phyloP scores from a whole-genome alignment of 2,888 invertebrate species.

The Cotesia congregata region DNA sequence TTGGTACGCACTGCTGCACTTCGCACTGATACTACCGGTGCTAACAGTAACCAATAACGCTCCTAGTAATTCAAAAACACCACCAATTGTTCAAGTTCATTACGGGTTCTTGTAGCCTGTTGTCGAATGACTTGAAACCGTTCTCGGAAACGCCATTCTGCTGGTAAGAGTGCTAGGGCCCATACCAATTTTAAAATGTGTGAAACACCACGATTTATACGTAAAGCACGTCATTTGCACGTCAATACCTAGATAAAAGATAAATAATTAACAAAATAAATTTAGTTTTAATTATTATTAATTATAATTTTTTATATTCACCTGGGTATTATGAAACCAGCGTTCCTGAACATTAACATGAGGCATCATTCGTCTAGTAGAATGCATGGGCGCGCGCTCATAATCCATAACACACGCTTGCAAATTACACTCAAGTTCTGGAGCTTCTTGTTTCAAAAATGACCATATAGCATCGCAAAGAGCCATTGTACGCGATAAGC shows the following conservation, averaged over 20 bases:
- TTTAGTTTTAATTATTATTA: not conserved
- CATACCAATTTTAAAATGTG: conserved; percentile 2
- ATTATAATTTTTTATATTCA: not conserved
- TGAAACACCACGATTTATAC: not conserved
- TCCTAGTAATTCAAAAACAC: too few species aligned
- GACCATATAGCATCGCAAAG: conserved; percentile 7
- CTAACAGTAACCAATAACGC: too few species aligned
- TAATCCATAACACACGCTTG: not conserved
- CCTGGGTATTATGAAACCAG: conserved; percentile 23
- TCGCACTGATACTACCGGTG: too few species aligned
- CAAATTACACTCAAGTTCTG: not conserved
- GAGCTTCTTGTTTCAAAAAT: not conserved
- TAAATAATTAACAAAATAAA: not conserved
- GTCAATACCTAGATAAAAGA: conserved; percentile 14
- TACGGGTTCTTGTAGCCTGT: not conserved
- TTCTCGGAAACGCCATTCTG: conserved; percentile 13
- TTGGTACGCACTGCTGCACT: too few species aligned
- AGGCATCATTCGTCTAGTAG: not conserved
- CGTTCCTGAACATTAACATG: not conserved
- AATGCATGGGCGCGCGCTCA: not conserved
- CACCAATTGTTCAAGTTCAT: not conserved
- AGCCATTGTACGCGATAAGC: not conserved
- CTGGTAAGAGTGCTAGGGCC: conserved; percentile 19
- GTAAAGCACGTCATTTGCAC: conserved; percentile 7
- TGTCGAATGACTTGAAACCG: not conserved